These are phyloP conservation scores for Phallusia fumigata DNA, from an alignment of 23 tunicate genomes.

Conservation along the genomic window DNA sequence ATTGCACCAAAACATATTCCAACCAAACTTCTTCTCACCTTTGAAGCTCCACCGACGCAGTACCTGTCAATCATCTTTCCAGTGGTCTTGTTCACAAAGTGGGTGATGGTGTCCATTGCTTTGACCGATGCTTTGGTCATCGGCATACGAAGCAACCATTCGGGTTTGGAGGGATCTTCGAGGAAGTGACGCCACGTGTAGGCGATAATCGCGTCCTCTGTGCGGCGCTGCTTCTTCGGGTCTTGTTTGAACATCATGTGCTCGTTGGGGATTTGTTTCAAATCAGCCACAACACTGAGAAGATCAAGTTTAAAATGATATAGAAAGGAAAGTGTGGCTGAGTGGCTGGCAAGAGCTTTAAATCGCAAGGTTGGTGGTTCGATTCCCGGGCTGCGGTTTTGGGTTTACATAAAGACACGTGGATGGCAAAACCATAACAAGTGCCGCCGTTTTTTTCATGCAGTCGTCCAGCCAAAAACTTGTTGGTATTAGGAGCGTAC, in stretches of 20 bases:
- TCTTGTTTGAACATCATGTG: slow-evolving; percentile 66
- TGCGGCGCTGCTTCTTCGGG: slow-evolving; percentile 60
- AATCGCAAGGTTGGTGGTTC: too few relatives aligned
- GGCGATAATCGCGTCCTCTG: slow-evolving; percentile 95
- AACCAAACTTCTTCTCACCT: slow-evolving; percentile 58
- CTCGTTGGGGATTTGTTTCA: slow-evolving; percentile 87
- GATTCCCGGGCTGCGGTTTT: too few relatives aligned
- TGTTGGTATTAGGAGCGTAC: too few relatives aligned
- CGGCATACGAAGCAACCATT: slow-evolving; percentile 88
- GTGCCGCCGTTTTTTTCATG: too few relatives aligned
- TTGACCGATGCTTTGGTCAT: slow-evolving; percentile 95
- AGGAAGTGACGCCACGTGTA: slow-evolving; percentile 95
- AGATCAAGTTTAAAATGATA: background rate
- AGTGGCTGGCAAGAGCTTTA: too few relatives aligned
- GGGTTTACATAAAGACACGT: too few relatives aligned
- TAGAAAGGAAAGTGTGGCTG: too few relatives aligned
- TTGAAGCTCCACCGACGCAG: slow-evolving; percentile 93
- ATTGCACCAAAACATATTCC: too few relatives aligned
- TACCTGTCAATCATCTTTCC: slow-evolving; percentile 50
- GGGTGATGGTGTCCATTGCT: slow-evolving; percentile 85
- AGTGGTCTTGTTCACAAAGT: slow-evolving; percentile 76
- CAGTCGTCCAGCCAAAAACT: too few relatives aligned
- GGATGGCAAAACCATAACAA: too few relatives aligned
- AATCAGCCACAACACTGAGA: slow-evolving; percentile 53
- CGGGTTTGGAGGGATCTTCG: slow-evolving; percentile 81